A percentile compares a stretch with the other conserved stretches of the same genome.
Conservation (phyloP, 2,113 vertebrate species). For the Gasterosteus nipponicus region DNA sequence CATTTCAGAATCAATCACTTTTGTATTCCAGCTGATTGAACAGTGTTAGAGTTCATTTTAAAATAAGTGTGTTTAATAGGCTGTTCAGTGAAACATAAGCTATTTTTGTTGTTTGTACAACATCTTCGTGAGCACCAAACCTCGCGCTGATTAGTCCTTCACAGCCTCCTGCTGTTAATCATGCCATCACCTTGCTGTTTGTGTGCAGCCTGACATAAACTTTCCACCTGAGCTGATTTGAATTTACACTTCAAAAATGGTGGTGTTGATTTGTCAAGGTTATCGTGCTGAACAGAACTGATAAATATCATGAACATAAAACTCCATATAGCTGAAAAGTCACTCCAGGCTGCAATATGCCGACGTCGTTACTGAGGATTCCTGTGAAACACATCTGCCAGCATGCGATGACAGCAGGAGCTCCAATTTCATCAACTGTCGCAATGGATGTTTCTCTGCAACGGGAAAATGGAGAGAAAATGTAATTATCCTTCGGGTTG, state of each 20-base stretch:
- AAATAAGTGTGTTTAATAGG: neutral
- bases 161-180: too few relatives aligned
- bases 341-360: neutral
- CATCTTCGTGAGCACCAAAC: too few relatives aligned
- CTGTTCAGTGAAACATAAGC: too few relatives aligned
- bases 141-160: too few relatives aligned
- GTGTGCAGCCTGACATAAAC: too few relatives aligned
- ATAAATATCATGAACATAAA: neutral
- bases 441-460: conserved; percentile 45
- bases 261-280: too few relatives aligned
- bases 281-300: neutral
- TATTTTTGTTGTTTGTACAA: too few relatives aligned
- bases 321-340: conserved; percentile 10
- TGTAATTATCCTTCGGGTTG: conserved; percentile 67
- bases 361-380: neutral
- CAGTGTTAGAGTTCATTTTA: neutral
- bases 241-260: too few relatives aligned
- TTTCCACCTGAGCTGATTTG: too few relatives aligned
- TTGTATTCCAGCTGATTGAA: neutral
- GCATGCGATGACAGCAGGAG: conserved; percentile 45
- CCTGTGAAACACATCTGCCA: conserved; percentile 57
- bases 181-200: too few relatives aligned
- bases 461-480: conserved; percentile 63
- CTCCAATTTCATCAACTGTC: conserved; percentile 62
- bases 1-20: neutral